Base-by-base conservation (phyloP, 1,140 invertebrate species). In the Mylabris phalerata region DNA sequence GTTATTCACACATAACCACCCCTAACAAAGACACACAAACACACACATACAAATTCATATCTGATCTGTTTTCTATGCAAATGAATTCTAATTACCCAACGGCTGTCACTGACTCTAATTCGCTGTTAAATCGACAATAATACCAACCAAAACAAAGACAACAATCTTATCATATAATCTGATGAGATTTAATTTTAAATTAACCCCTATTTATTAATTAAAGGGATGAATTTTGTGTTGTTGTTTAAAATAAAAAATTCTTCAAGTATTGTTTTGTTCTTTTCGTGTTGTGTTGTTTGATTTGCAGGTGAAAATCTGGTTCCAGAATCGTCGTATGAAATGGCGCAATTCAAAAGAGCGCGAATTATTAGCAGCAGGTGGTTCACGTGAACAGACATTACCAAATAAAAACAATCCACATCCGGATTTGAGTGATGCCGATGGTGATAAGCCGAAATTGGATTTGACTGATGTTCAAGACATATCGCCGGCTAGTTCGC, bases 321-420 rank as follows among this genome's bases (percentile, higher is more conserved):
- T 95, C 74, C 92, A 96, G 83, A 96, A 95, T 72, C 82, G 93
- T 1, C 84, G 93, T 48, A 96, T 95, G 92, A 96, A 96, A 75
- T 96, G 93, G 93, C 80, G 95, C 6, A 98, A 98, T 75, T 95
- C 92, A 6, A 98, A 98, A 75, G 95, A 98, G 73, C 79, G 95
- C 11, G 95, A 98, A 75, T 79, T 98, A 0, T 76, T 98, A 45
- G 95, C 94, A 3, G 87, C 84, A 13, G 94, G 94, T 0, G 94
- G 95, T 3, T 93, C 90, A 6, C 79, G 95, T 13, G 94, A 98
- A 70, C 93, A 97, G 73, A 97, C 95, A 0, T 78, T 98, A 26
- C 94, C 94, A 0, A 97, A 93, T 73, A 97, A 97, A 74, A 95
- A 95, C 78, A 98, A 98, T 75, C 94, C 94, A 0, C 92, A 96